A percentile compares a stretch with the other conserved stretches of the same genome.
phyloP scores from a whole-genome alignment of 2,113 vertebrate genomes.

The Dissostichus mawsoni region DNA sequence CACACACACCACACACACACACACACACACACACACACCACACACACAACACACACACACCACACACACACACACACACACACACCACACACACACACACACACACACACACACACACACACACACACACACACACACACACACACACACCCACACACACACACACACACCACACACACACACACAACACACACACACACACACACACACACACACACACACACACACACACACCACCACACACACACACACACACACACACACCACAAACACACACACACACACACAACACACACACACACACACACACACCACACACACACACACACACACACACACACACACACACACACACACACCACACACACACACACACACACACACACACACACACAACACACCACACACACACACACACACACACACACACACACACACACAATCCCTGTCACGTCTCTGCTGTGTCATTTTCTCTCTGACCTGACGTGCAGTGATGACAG shows the following conservation, averaged over 20 bases:
- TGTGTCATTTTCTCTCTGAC: conserved; percentile 1
- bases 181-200: too few species aligned
- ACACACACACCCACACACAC: too few species aligned
- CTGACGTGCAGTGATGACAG: conserved; percentile 13
- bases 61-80: too few species aligned
- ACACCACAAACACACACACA: neutral
- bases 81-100: neutral
- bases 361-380: too few species aligned
- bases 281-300: too few species aligned
- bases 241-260: too few species aligned
- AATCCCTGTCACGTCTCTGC: conserved; percentile 22
- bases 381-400: neutral
- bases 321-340: too few species aligned
- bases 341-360: neutral
- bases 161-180: neutral
- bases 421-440: neutral
- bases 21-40: neutral
- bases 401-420: too few species aligned
- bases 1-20: neutral
- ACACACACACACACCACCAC: neutral
- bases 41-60: too few species aligned
- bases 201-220: neutral
- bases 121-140: neutral
- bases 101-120: too few species aligned
- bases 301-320: neutral